These are phyloP conservation scores for Heliconius melpomene DNA, from an alignment of 1,140 invertebrate species.

Conservation along the genomic window DNA sequence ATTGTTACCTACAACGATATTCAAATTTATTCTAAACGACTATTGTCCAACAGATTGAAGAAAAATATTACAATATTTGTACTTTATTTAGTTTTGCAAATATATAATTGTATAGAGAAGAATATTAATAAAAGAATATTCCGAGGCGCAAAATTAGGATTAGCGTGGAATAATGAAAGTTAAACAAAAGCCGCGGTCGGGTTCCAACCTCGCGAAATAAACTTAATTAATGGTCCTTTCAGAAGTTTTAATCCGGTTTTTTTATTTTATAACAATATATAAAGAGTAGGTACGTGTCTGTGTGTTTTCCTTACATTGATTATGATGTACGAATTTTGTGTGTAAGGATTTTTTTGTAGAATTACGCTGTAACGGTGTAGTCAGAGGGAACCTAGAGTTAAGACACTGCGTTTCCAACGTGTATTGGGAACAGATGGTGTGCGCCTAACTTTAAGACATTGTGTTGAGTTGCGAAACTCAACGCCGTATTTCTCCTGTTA, in stretches of 20 bases:
- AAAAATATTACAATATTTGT: slow-evolving; percentile 1
- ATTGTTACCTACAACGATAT: neutral
- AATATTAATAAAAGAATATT: slow-evolving; percentile 13
- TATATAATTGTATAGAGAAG: neutral
- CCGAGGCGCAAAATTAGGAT: neutral
- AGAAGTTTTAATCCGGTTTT: slow-evolving; percentile 2
- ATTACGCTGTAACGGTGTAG: no score
- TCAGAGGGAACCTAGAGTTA: no score
- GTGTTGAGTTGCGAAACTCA: no score
- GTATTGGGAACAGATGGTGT: no score
- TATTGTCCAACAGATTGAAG: neutral
- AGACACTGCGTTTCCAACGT: no score
- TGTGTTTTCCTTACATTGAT: no score
- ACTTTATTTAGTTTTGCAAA: neutral
- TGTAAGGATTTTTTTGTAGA: neutral
- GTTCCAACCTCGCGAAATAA: slow-evolving; percentile 8
- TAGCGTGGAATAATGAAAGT: slow-evolving; percentile 16
- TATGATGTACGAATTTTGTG: no score
- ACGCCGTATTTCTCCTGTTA: no score
- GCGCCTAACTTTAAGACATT: no score
- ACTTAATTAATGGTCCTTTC: slow-evolving; percentile 10
- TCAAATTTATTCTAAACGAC: neutral
- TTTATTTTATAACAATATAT: neutral
- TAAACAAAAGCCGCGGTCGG: slow-evolving; percentile 11
- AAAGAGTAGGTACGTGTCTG: no score